Evolutionary conservation across 2,888 invertebrate genomes (phyloP), one percentile per base, ranked within the genome.

Genomic region (Petrophora chlorosata): DNA sequence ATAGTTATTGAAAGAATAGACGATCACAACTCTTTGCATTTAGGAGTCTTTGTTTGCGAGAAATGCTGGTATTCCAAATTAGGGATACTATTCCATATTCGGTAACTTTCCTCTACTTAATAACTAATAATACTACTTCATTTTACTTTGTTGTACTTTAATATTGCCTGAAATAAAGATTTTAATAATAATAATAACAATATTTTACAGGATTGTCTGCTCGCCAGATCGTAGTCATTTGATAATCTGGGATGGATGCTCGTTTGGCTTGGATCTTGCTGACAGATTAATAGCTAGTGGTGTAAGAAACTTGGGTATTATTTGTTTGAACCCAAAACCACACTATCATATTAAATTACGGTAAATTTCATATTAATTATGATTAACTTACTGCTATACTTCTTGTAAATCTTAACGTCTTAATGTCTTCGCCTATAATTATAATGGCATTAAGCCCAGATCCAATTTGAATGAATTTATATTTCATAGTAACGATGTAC

Each of bases 221-320:
- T 44, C 50, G 28, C 15, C 61, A 2, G 39, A 60, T 5, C 26
- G 34, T 2, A 57, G 55, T 7, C 70, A 77, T 5, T 19, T 79
- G 0, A 35, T 81, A 5, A 4, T 81, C 5, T 65, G 72, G 34
- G 67, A 76, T 12, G 57, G 65, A 1, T 60, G 66, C 3, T 28
- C 51, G 0, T 46, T 74, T 14, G 73, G 70, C 2, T 28, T 73
- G 0, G 62, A 67, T 16, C 36, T 77, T n/a, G 70, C 64, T 2
- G 64, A 76, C 2, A 63, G 56, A 40, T 51, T 80, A 0, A 54
- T 76, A 0, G 44, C 38, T 3, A 61, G 72, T 2, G 79, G 79
- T 0, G 76, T 70, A 2, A 74, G 38, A 22, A 71, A 69, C 14
- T 25, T 79, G 7, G 47, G 54, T 7, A 14, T 78, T 3, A 57